A percentile compares a stretch with the other conserved stretches of the same genome.
phyloP scores from a whole-genome alignment of 2,797 vertebrate genomes.

The Sarcoramphus papa region DNA sequence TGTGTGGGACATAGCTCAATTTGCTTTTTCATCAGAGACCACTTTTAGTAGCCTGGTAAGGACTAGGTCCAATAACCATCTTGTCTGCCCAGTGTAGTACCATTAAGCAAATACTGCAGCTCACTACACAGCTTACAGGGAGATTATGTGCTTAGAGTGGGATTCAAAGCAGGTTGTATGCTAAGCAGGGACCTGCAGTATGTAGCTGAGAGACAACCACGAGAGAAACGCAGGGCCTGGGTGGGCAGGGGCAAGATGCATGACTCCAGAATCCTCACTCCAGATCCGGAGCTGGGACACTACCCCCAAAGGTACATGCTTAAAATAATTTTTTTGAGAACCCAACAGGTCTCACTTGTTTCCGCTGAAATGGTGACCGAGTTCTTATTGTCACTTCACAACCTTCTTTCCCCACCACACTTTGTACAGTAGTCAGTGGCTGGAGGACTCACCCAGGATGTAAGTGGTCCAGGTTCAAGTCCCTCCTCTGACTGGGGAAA shows the following conservation, averaged over 20 bases:
- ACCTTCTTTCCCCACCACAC: background rate
- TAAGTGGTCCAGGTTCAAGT: background rate
- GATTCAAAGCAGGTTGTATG: background rate
- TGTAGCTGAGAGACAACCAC: background rate
- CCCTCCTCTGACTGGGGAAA: background rate
- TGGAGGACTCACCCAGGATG: background rate
- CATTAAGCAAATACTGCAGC: background rate
- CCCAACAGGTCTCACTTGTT: background rate
- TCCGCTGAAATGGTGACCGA: background rate
- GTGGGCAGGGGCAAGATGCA: background rate
- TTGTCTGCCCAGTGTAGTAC: background rate
- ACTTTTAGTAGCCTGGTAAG: background rate
- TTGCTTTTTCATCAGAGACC: background rate
- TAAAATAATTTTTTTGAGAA: background rate
- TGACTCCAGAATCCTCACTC: background rate
- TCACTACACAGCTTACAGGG: background rate
- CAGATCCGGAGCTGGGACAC: background rate
- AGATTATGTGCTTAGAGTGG: background rate
- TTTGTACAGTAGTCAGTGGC: background rate
- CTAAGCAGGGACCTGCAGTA: background rate
- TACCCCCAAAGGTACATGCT: background rate
- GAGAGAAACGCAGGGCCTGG: background rate
- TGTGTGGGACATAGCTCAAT: background rate
- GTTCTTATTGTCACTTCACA: background rate
- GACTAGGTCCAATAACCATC: background rate